A percentile compares a stretch with the other conserved stretches of the same genome.
phyloP scores from a whole-genome alignment of 2,797 vertebrate genomes.

The Eidolon dupreanum region DNA sequence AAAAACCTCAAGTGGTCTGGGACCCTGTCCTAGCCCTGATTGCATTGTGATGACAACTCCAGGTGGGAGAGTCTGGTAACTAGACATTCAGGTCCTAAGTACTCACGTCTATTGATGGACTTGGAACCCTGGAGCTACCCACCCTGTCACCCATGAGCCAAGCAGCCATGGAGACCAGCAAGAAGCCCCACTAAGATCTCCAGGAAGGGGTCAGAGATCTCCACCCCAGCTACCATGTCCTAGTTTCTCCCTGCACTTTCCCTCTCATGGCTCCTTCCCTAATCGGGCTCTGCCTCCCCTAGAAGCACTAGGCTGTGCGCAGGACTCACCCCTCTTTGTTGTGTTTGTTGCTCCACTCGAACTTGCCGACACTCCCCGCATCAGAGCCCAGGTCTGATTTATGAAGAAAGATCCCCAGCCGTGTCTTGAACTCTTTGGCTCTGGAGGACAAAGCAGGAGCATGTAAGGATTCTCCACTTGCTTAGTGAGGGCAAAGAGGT shows the following conservation, averaged over 20 bases:
- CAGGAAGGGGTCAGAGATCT: not conserved
- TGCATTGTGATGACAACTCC: not conserved
- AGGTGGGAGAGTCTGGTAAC: not conserved
- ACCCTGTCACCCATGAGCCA: not conserved
- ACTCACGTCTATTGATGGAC: not conserved
- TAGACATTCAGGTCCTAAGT: not conserved
- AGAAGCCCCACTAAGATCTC: not conserved
- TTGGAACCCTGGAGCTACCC: not conserved
- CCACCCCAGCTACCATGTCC: not conserved
- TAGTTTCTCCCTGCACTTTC: not conserved
- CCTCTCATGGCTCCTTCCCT: not conserved
- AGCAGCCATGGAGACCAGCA: not conserved
- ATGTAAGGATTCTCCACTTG: not conserved
- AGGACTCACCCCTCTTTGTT: conserved; percentile 81
- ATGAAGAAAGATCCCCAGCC: conserved; percentile 91
- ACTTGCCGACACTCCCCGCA: conserved; percentile 69
- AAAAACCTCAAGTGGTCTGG: not conserved
- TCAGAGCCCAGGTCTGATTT: conserved; percentile 86
- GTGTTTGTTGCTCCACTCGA: conserved; percentile 78
- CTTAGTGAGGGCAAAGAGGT: not conserved
- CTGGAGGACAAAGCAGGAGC: conserved; percentile 81
- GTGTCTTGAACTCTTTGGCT: conserved; percentile 93
- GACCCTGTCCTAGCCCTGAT: not conserved
- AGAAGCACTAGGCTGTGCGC: not conserved
- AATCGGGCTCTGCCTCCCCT: not conserved